Base-by-base conservation (phyloP, 1,140 invertebrate species). In the Mactra quadrangularis region DNA sequence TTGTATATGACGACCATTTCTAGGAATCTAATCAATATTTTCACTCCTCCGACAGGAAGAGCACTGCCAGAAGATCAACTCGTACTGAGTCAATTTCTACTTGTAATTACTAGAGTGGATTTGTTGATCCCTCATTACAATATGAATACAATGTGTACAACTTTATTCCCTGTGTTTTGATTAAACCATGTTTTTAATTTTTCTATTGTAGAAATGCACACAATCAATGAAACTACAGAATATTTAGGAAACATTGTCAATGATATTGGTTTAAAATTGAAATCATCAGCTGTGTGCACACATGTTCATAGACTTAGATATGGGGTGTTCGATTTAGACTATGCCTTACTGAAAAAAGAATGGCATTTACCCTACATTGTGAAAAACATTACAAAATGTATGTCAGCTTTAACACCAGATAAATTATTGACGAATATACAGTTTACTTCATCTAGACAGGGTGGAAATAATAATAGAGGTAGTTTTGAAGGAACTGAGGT, bases 321-420 rank as follows among this genome's bases (percentile, higher is more conserved):
- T 89, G 97, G 97, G 25, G 94, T 96, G 87, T 99, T 99, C 91
- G 94, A 94, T n/a, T 64, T 96, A 6, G 93, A 96, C 0, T 92
- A 96, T 87, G 95, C 97, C 15, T 91, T 99, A 7, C 92, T 99
- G 0, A 93, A 95, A 35, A 97, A 98, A 93, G 95, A 98, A 85
- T 99, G 97, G 96, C 94, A 95, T 97, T 85, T 98, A 96, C 96
- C 94, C 74, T 89, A 96, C 87, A 95, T 99, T 62, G 77, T 97
- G 3, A 91, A 95, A 3, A 98, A 97, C 90, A 95, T 99, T 57
- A 41, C 52, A 25, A 57, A 31, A 2, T 90, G 89, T 81, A 27
- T 35, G 25, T 31, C 33, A 13, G 52, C 85, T n/a, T 6, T 90
- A 41, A 84, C 71, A 25, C 75, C 72, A 6, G 82, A 91, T 1